Conservation (phyloP, 2,888 invertebrate genomes). For the Lampropteryx suffumata region DNA sequence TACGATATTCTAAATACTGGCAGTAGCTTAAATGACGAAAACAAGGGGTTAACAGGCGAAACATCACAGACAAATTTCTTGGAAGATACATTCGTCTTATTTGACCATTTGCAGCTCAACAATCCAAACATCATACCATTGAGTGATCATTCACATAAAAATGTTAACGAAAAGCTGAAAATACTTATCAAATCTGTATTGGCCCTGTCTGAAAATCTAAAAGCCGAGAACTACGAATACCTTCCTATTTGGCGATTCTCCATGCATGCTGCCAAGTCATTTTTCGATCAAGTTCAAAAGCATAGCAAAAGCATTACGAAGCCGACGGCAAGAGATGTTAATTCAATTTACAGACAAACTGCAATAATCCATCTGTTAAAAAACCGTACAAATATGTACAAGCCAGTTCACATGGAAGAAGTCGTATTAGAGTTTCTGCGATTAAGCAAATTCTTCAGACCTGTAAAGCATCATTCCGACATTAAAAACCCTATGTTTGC, state of each 20-base stretch:
- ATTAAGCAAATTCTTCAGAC: constrained; percentile 1
- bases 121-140: neutral
- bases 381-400: neutral
- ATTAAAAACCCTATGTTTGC: neutral
- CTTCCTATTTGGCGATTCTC: constrained; percentile 17
- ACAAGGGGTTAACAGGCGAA: neutral
- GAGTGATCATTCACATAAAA: neutral
- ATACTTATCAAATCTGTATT: constrained; percentile 11
- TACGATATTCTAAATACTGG: constrained; percentile 11
- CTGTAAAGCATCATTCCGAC: neutral
- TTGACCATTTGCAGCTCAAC: constrained; percentile 11
- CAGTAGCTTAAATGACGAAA: constrained; percentile 6
- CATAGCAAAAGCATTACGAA: constrained; percentile 11
- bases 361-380: constrained; percentile 18
- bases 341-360: constrained; percentile 22
- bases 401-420: constrained; percentile 1
- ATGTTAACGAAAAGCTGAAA: constrained; percentile 5
- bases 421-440: constrained; percentile 10
- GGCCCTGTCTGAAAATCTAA: constrained; percentile 7
- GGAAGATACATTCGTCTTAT: constrained; percentile 2
- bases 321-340: constrained; percentile 21
- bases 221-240: neutral
- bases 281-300: constrained; percentile 17
- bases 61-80: constrained; percentile 3
- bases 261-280: constrained; percentile 8